Base-by-base conservation (phyloP, 2,888 invertebrate species). In the Drosophila pseudotakahashii region DNA sequence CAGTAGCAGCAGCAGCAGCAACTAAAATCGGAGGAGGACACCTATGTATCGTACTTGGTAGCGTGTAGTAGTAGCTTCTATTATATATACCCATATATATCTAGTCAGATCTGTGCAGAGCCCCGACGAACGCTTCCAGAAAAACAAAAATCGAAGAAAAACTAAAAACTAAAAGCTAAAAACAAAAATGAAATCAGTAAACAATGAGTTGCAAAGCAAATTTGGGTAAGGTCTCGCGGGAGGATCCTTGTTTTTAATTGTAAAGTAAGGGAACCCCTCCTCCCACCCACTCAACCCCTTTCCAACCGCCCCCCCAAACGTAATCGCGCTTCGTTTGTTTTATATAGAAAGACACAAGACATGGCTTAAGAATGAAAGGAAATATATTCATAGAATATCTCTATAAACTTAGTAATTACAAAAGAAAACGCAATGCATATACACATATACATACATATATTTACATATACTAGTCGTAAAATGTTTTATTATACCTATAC, bases 91-190 rank as follows among this genome's bases (percentile, higher is more conserved):
- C 81, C 55, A 80, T 77, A 85, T 85, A 82, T 80, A 87, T 82
- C 82, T 82, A 82, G 82, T 82, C 82, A 82, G 76, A 81, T 73
- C 79, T 81, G 71, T 78, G 87, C 77, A 84, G 85, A 78, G 83
- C 82, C 68, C 73, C 76, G 70, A 70, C 48, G 59, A 54, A 59
- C 41, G 71, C 70, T 70, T 70, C 70, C 63, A 51, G 51, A 54
- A 51, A 53, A 73, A 63, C 67, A 70, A 45, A 61, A 77, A 52
- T 16, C 26, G n/a, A 16, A 45, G 11, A 16, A 45, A 14, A 41
- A 6, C 39, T 34, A 39, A 30, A 51, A 2, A 57, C 16, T 36
- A 36, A 13, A 36, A 14, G 32, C 19, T 50, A 51, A 19, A 19
- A 19, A 19, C 19, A 19, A 19, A 19, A 19, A 19, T 19, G 26